Conservation (phyloP, 2,888 invertebrate species). For the Steinernema hermaphroditum region DNA sequence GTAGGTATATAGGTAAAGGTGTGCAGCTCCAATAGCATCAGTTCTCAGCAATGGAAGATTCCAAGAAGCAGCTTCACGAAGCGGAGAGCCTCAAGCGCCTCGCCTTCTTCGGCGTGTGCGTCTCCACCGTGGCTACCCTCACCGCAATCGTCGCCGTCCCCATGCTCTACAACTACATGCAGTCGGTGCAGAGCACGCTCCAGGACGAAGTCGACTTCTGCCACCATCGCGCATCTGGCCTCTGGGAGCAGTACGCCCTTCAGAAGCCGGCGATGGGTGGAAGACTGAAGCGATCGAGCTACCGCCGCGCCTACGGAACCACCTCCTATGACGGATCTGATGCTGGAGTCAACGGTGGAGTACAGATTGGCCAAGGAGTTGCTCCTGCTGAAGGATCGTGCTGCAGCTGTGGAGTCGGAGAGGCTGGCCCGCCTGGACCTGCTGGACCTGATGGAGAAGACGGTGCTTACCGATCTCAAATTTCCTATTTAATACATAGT, state of each 20-base stretch:
- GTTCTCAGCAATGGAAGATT: slow-evolving; percentile 35
- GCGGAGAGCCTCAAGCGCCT: slow-evolving; percentile 61
- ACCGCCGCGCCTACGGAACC: slow-evolving; percentile 4
- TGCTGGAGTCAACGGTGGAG: neutral
- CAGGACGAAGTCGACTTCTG: slow-evolving; percentile 61
- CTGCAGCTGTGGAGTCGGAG: slow-evolving; percentile 48
- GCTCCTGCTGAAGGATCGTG: slow-evolving; percentile 43
- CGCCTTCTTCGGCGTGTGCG: slow-evolving; percentile 63
- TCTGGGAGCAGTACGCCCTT: neutral
- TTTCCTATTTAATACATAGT: neutral
- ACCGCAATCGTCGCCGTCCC: slow-evolving; percentile 64
- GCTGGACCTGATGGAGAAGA: slow-evolving; percentile 23
- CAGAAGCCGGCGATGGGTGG: neutral
- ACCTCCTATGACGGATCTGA: neutral
- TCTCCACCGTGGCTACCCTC: slow-evolving; percentile 62
- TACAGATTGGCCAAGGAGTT: slow-evolving; percentile 27
- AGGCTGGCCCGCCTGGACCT: slow-evolving; percentile 29
- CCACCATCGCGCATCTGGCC: slow-evolving; percentile 50
- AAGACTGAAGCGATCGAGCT: neutral
- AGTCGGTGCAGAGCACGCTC: slow-evolving; percentile 62
- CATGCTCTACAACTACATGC: slow-evolving; percentile 66
- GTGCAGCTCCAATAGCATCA: neutral
- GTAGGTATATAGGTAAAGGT: neutral
- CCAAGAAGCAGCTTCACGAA: slow-evolving; percentile 55
- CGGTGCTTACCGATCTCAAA: neutral